Conservation (phyloP, 1,140 invertebrate genomes). For the Atta texana region DNA sequence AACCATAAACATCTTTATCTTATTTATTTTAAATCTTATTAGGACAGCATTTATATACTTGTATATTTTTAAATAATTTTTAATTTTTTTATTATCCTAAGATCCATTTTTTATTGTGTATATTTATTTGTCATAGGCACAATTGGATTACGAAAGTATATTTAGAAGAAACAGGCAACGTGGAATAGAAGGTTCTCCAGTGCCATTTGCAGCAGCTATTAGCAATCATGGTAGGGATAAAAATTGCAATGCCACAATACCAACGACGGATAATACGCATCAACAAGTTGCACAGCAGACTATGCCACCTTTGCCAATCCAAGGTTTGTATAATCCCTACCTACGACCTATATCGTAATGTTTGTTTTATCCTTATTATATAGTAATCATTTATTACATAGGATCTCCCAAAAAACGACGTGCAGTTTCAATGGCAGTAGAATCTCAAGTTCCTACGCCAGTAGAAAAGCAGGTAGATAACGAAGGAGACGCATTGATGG, state of each 20-base stretch:
- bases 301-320: constrained; percentile 78
- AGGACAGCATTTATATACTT: constrained; percentile 3
- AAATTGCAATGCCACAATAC: constrained; percentile 91
- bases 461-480: constrained; percentile 85
- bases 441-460: constrained; percentile 81
- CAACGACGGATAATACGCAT: constrained; percentile 83
- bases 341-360: not conserved
- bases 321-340: constrained; percentile 80
- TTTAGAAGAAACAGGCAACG: constrained; percentile 81
- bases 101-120: not conserved
- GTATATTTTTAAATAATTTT: not conserved
- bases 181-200: constrained; percentile 80
- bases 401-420: constrained; percentile 87
- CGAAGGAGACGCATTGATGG: constrained; percentile 87
- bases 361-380: constrained; percentile 34
- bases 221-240: constrained; percentile 88
- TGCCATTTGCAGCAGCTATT: constrained; percentile 82
- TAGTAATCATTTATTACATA: constrained; percentile 65
- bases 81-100: not conserved
- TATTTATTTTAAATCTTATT: not conserved
- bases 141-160: constrained; percentile 82
- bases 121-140: constrained; percentile 73
- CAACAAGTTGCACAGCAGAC: constrained; percentile 79
- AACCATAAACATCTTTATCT: not conserved
- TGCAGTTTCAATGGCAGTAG: constrained; percentile 87